phyloP scores from a whole-genome alignment of 2,113 vertebrate species.

The Neoarius graeffei region DNA sequence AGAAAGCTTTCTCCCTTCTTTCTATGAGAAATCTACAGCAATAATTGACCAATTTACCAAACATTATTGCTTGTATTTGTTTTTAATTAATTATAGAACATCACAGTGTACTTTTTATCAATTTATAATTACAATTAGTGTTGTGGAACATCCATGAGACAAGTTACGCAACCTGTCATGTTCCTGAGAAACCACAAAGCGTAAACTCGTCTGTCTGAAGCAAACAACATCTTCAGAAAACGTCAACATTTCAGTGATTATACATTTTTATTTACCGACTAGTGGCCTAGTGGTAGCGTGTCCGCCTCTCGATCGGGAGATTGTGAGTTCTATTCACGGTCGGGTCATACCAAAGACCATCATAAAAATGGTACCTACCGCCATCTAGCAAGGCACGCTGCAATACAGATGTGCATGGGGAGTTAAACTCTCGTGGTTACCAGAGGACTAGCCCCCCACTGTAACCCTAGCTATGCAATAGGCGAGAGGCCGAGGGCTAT shows the following conservation, averaged over 20 bases:
- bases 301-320: too few species aligned
- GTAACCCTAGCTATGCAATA: too few species aligned
- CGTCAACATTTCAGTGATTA: neutral
- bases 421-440: too few species aligned
- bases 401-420: too few species aligned
- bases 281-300: too few species aligned
- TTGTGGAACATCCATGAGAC: too few species aligned
- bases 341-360: too few species aligned
- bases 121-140: neutral
- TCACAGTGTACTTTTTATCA: neutral
- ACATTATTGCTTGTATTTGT: neutral
- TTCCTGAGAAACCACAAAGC: neutral
- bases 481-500: too few species aligned
- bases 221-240: neutral
- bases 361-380: too few species aligned
- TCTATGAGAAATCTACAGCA: neutral
- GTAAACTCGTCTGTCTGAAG: neutral
- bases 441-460: too few species aligned
- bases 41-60: neutral
- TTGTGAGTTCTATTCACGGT: too few species aligned
- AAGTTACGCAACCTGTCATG: neutral
- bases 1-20: neutral
- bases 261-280: neutral
- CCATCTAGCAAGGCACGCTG: too few species aligned
- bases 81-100: neutral